phyloP scores from a whole-genome alignment of 2,797 vertebrate genomes.

The Avahi laniger region DNA sequence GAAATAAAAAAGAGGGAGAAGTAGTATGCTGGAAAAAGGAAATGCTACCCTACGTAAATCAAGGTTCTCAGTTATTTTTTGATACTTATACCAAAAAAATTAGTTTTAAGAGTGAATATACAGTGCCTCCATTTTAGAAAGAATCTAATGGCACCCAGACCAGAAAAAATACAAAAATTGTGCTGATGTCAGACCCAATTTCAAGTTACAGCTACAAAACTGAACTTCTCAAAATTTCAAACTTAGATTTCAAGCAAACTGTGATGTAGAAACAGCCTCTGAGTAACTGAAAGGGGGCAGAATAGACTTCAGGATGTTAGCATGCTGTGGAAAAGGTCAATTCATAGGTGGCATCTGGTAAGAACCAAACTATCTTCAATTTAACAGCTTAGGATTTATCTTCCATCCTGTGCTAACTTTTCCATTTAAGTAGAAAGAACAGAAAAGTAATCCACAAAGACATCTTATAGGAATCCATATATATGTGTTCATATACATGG shows the following conservation, averaged over 20 bases:
- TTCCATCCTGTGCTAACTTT: background rate
- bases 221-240: background rate
- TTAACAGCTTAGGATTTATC: constrained; percentile 20
- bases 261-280: background rate
- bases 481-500: too few relatives aligned
- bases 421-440: background rate
- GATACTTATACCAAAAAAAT: background rate
- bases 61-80: background rate
- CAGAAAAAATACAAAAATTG: background rate
- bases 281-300: background rate
- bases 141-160: background rate
- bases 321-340: background rate
- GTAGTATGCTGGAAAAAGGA: background rate
- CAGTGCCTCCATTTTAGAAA: background rate
- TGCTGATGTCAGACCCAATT: background rate
- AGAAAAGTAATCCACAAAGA: background rate
- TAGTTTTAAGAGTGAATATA: background rate
- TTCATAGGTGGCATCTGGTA: background rate
- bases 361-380: background rate
- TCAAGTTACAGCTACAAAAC: background rate
- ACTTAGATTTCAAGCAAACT: background rate
- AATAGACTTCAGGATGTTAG: background rate
- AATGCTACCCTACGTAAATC: background rate
- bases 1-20: background rate
- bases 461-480: background rate